Conservation (phyloP, 2,113 vertebrate genomes). For the Rutilus rutilus region DNA sequence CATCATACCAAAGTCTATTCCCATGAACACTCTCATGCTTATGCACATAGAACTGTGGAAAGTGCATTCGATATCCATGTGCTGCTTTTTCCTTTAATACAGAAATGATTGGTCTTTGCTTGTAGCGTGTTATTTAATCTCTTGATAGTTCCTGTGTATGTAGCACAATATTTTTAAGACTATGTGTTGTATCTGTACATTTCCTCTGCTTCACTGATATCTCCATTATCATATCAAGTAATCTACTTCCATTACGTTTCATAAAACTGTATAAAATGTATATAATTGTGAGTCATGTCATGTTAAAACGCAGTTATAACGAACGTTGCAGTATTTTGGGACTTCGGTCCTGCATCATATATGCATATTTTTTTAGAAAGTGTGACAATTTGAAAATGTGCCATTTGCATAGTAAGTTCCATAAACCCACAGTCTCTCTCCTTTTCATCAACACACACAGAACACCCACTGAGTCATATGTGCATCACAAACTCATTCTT, state of each 20-base stretch:
- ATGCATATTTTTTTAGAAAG: constrained; percentile 9
- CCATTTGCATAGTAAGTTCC: not conserved
- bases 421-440: not conserved
- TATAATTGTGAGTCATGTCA: not conserved
- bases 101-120: not conserved
- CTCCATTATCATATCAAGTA: not conserved
- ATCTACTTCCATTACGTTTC: not conserved
- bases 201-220: not conserved
- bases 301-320: not conserved
- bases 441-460: not conserved
- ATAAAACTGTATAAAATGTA: not conserved
- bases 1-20: not conserved
- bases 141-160: too few species aligned
- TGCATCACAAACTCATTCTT: not conserved
- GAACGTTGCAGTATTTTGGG: not conserved
- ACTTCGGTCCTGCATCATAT: not conserved
- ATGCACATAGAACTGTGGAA: not conserved
- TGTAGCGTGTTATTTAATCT: not conserved
- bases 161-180: not conserved
- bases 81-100: not conserved
- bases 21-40: not conserved
- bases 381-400: not conserved
- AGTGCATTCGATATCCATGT: not conserved
- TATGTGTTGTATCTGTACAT: not conserved
- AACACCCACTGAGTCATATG: not conserved